A percentile compares a stretch with the other conserved stretches of the same genome.
These are phyloP conservation scores for Oreocharis arfaki DNA, from an alignment of 2,113 vertebrate genomes.

Conservation along the genomic window DNA sequence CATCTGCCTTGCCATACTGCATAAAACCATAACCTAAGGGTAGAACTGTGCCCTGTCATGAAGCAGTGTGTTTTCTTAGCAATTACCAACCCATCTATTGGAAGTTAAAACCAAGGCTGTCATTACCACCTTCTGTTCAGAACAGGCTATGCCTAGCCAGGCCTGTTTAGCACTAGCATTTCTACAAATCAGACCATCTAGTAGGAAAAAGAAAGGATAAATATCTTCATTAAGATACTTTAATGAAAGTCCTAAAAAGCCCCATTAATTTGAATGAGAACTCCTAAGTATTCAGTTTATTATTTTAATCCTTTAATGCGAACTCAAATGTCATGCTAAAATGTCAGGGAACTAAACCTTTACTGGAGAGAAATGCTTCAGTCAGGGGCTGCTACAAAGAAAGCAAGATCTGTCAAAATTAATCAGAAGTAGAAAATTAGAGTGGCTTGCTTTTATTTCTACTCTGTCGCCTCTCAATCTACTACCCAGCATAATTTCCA, in stretches of 20 bases:
- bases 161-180: neutral
- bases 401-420: neutral
- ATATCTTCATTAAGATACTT: neutral
- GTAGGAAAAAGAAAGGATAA: neutral
- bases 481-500: neutral
- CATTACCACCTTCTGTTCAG: neutral
- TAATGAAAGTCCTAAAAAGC: fast-evolving
- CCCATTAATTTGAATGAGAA: neutral
- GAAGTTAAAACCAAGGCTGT: neutral
- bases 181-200: neutral
- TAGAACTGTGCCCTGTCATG: neutral
- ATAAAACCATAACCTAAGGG: neutral
- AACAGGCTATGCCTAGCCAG: neutral
- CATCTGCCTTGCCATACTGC: neutral
- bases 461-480: neutral
- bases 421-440: neutral
- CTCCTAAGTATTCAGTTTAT: neutral
- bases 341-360: neutral
- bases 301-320: neutral
- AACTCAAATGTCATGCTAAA: neutral
- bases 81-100: neutral
- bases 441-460: neutral
- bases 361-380: neutral
- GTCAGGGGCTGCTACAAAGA: neutral
- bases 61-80: neutral